Conservation (phyloP, 2,113 vertebrate genomes). For the Pterophyllum scalare region DNA sequence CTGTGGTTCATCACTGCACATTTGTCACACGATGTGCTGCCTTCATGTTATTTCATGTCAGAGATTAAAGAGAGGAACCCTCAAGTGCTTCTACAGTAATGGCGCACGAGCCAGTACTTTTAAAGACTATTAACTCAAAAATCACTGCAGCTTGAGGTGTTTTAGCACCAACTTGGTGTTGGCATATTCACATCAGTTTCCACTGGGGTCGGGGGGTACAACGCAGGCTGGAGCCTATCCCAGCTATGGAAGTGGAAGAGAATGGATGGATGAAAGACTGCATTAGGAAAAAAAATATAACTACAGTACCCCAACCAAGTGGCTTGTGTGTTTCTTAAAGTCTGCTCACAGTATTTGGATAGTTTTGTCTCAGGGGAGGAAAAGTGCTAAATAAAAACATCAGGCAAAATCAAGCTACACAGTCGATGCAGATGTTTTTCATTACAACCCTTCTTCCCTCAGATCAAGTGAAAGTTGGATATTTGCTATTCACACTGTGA, state of each 20-base stretch:
- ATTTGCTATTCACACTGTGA: constrained; percentile 4
- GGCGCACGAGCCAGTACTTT: not conserved
- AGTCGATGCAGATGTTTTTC: not conserved
- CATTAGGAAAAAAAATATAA: not conserved
- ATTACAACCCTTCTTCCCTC: not conserved
- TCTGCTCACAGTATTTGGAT: not conserved
- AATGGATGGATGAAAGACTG: no score
- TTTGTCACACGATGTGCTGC: not conserved
- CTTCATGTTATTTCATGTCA: not conserved
- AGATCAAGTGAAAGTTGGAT: not conserved
- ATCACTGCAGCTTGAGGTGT: not conserved
- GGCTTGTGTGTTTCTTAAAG: not conserved
- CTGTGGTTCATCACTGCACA: not conserved
- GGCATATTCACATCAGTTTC: not conserved
- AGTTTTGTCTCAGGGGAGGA: not conserved
- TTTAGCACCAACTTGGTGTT: not conserved
- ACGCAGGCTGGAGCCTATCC: no score
- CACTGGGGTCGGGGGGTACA: not conserved
- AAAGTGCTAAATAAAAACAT: not conserved
- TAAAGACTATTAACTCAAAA: not conserved
- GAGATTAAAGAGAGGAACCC: constrained; percentile 21
- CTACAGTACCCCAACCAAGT: not conserved
- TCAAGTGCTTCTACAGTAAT: not conserved
- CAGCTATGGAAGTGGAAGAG: no score
- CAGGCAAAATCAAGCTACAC: not conserved